A percentile compares a stretch with the other conserved stretches of the same genome.
Conservation (phyloP, 2,797 vertebrate genomes). For the Sebastolobus altivelis region DNA sequence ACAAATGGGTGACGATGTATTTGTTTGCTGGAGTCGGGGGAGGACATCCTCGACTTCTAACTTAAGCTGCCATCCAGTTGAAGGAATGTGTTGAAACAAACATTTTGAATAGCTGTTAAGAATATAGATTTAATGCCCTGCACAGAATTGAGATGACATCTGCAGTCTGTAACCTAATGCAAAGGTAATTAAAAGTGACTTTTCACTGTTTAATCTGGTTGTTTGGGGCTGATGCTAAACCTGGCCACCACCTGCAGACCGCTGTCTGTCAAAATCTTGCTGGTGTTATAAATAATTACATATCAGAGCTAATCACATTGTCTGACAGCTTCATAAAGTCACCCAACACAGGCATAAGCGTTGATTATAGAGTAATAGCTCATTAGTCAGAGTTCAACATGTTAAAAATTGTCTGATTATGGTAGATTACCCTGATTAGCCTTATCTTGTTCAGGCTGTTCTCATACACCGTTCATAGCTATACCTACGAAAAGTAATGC, state of each 20-base stretch:
- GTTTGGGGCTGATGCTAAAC: constrained; percentile 21
- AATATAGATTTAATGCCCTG: not conserved
- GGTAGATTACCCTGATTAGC: constrained; percentile 3
- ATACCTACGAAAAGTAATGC: no score
- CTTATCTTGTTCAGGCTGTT: not conserved
- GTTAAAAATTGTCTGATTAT: constrained; percentile 8
- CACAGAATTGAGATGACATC: not conserved
- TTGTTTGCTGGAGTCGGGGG: constrained; percentile 3
- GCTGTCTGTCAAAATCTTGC: constrained; percentile 14
- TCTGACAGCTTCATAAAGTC: constrained; percentile 21
- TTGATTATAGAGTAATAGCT: constrained; percentile 15
- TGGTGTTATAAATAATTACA: constrained; percentile 12
- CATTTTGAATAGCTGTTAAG: not conserved
- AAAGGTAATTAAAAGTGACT: not conserved
- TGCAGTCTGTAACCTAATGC: not conserved
- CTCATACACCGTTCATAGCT: no score
- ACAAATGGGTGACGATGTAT: constrained; percentile 42
- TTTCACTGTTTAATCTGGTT: not conserved
- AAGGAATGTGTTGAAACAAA: constrained; percentile 6
- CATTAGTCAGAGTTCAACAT: not conserved
- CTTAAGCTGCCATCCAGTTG: constrained; percentile 2
- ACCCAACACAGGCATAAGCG: constrained; percentile 10
- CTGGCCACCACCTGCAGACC: constrained; percentile 24
- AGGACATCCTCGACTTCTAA: constrained; percentile 13
- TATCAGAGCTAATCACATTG: constrained; percentile 13